Evolutionary conservation across 2,888 invertebrate genomes (phyloP), one percentile per base, ranked within the genome.

Genomic region (Ornithoptera alexandrae): DNA sequence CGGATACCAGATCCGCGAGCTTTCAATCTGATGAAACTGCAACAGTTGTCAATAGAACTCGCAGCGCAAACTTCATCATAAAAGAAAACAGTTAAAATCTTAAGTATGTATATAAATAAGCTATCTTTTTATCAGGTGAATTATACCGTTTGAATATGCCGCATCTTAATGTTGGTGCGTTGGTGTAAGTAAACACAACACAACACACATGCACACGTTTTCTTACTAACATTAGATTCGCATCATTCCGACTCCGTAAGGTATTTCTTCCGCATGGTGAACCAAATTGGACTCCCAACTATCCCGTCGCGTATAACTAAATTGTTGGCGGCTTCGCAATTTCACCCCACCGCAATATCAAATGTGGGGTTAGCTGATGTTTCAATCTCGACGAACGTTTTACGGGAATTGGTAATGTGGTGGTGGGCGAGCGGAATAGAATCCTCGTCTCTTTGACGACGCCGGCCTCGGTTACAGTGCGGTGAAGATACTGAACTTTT

Each of bases 191-290:
- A 36, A 36, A 5, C 36, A 36, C 36, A 7, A 8, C 10, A 39
- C 10, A 39, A 7, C 39, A 39, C 7, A 10, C 10, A 10, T 39
- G 10, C 39, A 39, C 10, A 10, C 1, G 39, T 39, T 39, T 39
- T 39, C 39, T 39, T 39, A 39, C 39, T 39, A 39, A 62, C n/a
- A 36, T 50, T 66, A 30, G 66, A 20, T 60, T 20, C 36, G n/a
- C 2, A 20, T 10, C 12, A 65, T n/a, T 24, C 59, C 58, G 18
- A 24, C 24, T 4, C 58, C 2, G 24, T 15, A 17, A 18, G 39
- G 56, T 24, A 56, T 62, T 8, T 42, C 56, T 67, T 67, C 67
- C 56, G 62, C 67, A 67, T 67, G 60, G 24, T 30, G 20, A 53
- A 17, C 6, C 53, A 18, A 53, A 53, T 18, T 3, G 6, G 17